These are phyloP conservation scores for Penaeus japonicus DNA, from an alignment of 1,140 invertebrate genomes.

Conservation along the genomic window DNA sequence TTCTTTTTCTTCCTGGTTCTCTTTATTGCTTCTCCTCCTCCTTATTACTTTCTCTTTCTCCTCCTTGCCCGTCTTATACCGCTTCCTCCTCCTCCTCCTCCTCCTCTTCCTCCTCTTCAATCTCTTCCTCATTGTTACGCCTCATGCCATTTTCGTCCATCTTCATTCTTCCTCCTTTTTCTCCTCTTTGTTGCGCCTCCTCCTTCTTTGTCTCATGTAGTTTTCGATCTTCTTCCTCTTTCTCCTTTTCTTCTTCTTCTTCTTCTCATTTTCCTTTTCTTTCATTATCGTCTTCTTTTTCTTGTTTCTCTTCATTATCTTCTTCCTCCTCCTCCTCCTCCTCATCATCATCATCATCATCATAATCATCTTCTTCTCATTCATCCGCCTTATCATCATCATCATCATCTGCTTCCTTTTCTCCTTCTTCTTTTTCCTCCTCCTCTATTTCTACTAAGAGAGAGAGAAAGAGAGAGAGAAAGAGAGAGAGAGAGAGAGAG, in stretches of 20 bases:
- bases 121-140: not conserved
- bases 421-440: not conserved
- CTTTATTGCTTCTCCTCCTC: not conserved
- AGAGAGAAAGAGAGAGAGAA: no score
- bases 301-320: not conserved
- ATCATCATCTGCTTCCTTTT: no score
- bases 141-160: not conserved
- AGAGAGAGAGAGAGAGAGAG: no score
- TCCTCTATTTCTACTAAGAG: not conserved
- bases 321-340: slow-evolving; percentile 14
- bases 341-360: not conserved
- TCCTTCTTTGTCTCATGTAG: not conserved
- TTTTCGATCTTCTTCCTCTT: not conserved
- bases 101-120: not conserved
- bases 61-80: not conserved
- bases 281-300: not conserved
- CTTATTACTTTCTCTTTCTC: not conserved
- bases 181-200: not conserved
- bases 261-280: not conserved
- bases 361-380: not conserved
- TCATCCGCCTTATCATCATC: not conserved
- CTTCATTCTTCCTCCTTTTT: not conserved
- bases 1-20: not conserved
- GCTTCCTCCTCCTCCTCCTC: no score
- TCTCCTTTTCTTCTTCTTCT: not conserved